phyloP scores from a whole-genome alignment of 2,888 invertebrate species.

The Dasysyrphus albostriatus region DNA sequence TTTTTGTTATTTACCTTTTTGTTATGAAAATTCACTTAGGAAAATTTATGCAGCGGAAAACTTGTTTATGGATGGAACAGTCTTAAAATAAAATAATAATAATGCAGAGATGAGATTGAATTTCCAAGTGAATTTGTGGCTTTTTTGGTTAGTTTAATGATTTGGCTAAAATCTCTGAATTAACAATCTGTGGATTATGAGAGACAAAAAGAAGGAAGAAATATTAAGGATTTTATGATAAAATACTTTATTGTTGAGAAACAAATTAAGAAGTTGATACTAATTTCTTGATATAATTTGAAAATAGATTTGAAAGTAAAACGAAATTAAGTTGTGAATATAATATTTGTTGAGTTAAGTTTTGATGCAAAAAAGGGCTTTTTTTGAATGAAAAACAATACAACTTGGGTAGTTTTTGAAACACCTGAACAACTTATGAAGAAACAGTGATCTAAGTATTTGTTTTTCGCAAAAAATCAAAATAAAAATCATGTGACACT shows the following conservation, averaged over 20 bases:
- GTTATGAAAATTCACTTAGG: constrained; percentile 18
- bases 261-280: neutral
- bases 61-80: constrained; percentile 31
- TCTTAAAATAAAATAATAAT: constrained; percentile 17
- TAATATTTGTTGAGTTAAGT: too few relatives aligned
- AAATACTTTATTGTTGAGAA: neutral
- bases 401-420: too few relatives aligned
- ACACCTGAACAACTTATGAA: too few relatives aligned
- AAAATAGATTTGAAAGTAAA: neutral
- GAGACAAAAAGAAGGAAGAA: neutral
- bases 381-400: too few relatives aligned
- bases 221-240: neutral
- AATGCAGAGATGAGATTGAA: constrained; percentile 18
- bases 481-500: too few relatives aligned
- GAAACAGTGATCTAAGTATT: too few relatives aligned
- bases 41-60: constrained; percentile 47
- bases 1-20: neutral
- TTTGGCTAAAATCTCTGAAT: constrained; percentile 15
- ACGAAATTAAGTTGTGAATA: too few relatives aligned
- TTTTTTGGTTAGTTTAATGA: constrained; percentile 20
- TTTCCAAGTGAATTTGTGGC: constrained; percentile 32
- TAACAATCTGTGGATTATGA: constrained; percentile 15
- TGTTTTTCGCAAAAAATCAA: too few relatives aligned
- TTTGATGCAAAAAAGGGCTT: too few relatives aligned
- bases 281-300: neutral